These are phyloP conservation scores for Mythimna vitellina DNA, from an alignment of 2,888 invertebrate species.

Conservation along the genomic window DNA sequence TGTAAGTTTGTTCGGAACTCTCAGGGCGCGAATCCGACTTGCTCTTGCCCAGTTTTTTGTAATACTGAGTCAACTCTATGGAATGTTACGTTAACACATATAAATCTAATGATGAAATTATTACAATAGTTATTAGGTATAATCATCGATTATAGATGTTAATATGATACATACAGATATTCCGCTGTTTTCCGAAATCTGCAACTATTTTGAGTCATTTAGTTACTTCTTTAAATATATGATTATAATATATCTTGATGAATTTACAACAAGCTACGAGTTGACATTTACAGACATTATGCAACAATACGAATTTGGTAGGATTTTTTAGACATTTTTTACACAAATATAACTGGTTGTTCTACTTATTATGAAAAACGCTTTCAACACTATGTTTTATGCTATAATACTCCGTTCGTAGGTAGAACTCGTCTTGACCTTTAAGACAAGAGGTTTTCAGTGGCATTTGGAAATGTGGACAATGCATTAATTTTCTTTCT, in stretches of 20 bases:
- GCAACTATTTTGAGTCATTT: neutral
- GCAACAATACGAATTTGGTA: slow-evolving; percentile 8
- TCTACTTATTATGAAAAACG: neutral
- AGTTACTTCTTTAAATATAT: neutral
- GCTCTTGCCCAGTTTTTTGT: neutral
- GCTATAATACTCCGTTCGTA: neutral
- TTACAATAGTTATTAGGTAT: slow-evolving; percentile 1
- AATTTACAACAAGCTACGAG: too few species aligned
- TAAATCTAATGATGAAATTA: slow-evolving; percentile 8
- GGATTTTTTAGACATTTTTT: too few species aligned
- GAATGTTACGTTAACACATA: slow-evolving; percentile 30
- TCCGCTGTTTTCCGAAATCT: neutral
- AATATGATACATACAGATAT: neutral
- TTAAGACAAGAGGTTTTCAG: slow-evolving; percentile 39
- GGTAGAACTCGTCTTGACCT: slow-evolving; percentile 22
- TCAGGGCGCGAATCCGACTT: too few species aligned
- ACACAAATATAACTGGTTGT: neutral
- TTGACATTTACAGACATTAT: neutral
- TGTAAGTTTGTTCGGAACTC: too few species aligned
- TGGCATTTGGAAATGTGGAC: slow-evolving; percentile 84
- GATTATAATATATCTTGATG: neutral
- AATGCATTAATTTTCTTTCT: slow-evolving; percentile 93
- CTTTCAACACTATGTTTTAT: slow-evolving; percentile 1
- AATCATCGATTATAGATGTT: neutral
- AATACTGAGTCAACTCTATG: slow-evolving; percentile 8